phyloP scores from a whole-genome alignment of 2,888 invertebrate genomes.

The Tipula helvola region DNA sequence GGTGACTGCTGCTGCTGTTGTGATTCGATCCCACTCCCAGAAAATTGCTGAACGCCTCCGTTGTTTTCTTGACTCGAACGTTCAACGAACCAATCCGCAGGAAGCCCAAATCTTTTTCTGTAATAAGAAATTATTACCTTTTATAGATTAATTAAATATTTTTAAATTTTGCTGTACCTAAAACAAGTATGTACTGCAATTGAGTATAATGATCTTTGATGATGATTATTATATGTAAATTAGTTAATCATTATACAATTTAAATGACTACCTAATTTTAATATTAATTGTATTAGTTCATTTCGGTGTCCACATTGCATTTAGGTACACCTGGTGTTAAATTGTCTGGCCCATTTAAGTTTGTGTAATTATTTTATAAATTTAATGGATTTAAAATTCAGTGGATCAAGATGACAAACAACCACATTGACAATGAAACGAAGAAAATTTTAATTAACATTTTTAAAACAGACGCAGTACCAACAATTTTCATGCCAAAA shows the following conservation, averaged over 20 bases:
- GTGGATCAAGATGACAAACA: not conserved
- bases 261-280: not conserved
- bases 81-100: conserved; percentile 85
- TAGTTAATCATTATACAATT: not conserved
- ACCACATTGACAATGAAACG: not conserved
- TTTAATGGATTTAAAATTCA: not conserved
- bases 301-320: not conserved
- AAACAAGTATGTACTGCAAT: not conserved
- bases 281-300: not conserved
- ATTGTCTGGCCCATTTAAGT: not conserved
- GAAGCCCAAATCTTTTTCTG: conserved; percentile 82
- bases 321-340: not conserved
- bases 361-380: no score
- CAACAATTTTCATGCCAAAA: not conserved
- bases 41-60: conserved; percentile 84
- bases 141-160: not conserved
- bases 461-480: not conserved
- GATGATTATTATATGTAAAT: no score
- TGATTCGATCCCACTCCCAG: conserved; percentile 57
- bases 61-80: conserved; percentile 83
- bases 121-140: conserved; percentile 21
- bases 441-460: not conserved
- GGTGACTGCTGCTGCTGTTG: conserved; percentile 22
- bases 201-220: not conserved
- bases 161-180: no score